These are phyloP conservation scores for Caenorhabditis sulstoni DNA, from an alignment of 2,888 invertebrate species.

Conservation along the genomic window DNA sequence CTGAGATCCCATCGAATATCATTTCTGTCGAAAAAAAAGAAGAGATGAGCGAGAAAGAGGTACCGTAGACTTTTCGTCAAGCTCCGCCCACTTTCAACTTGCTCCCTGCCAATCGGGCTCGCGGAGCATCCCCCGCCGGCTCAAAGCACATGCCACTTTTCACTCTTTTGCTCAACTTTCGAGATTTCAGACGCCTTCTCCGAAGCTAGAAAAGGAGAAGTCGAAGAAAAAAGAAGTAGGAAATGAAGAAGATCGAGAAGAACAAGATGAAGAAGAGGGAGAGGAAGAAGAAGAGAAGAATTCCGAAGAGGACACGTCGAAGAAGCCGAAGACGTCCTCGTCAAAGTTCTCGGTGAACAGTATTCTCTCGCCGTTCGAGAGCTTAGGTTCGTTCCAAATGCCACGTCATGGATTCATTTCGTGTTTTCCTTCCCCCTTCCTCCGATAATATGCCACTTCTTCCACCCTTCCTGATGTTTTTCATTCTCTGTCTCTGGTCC, in stretches of 20 bases:
- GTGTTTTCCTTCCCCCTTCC: constrained; percentile 1
- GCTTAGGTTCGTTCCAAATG: constrained; percentile 61
- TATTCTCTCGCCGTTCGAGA: constrained; percentile 63
- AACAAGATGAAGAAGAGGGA: constrained; percentile 21
- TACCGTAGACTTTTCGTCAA: constrained; percentile 30
- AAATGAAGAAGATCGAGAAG: constrained; percentile 6
- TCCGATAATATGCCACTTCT: background rate
- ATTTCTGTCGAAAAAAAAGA: too few species aligned
- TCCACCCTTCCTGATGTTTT: constrained; percentile 3
- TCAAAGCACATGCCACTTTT: too few species aligned
- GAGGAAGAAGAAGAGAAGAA: constrained; percentile 29
- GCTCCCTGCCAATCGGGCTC: constrained; percentile 12
- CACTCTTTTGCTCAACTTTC: background rate
- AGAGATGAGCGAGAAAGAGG: constrained; percentile 53
- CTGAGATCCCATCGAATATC: too few species aligned
- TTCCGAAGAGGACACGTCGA: constrained; percentile 27
- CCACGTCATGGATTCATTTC: background rate
- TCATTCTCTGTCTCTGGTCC: constrained; percentile 1
- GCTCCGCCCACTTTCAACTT: constrained; percentile 19
- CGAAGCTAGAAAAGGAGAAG: constrained; percentile 11
- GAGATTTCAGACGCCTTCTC: constrained; percentile 37
- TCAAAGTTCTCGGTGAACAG: constrained; percentile 57
- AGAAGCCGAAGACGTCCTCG: constrained; percentile 11
- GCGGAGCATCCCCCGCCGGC: background rate
- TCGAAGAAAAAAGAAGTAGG: constrained; percentile 4